A percentile compares a stretch with the other conserved stretches of the same genome.
Conservation (phyloP, 2,888 invertebrate species). For the Phengaris alcon region DNA sequence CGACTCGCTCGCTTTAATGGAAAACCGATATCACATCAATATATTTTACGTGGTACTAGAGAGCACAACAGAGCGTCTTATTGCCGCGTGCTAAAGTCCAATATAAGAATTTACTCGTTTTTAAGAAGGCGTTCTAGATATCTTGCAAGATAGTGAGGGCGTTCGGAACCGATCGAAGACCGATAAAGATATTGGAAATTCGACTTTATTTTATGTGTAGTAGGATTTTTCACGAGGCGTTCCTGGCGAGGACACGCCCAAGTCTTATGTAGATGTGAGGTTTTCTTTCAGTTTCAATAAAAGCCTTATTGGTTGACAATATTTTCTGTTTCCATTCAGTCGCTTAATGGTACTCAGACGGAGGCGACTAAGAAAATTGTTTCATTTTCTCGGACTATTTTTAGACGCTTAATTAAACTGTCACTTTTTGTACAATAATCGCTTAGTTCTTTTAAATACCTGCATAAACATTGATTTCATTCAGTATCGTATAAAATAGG, state of each 20-base stretch:
- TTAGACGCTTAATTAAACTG: slow-evolving; percentile 14
- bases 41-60: slow-evolving; percentile 62
- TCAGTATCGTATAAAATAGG: background rate
- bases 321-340: slow-evolving; percentile 25
- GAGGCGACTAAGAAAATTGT: slow-evolving; percentile 20
- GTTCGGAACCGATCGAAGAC: slow-evolving; percentile 74
- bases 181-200: slow-evolving; percentile 74
- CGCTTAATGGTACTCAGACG: slow-evolving; percentile 14
- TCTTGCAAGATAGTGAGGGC: slow-evolving; percentile 78
- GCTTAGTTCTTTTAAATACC: slow-evolving; percentile 12
- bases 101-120: slow-evolving; percentile 48
- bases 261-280: slow-evolving; percentile 64
- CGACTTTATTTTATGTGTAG: slow-evolving; percentile 65
- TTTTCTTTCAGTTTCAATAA: slow-evolving; percentile 53
- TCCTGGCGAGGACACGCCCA: slow-evolving; percentile 69
- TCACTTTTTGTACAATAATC: slow-evolving; percentile 2
- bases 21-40: slow-evolving; percentile 79
- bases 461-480: background rate
- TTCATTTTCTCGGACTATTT: slow-evolving; percentile 7
- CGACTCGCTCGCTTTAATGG: slow-evolving; percentile 59
- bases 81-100: slow-evolving; percentile 49
- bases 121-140: slow-evolving; percentile 78
- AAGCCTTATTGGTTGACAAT: slow-evolving; percentile 50
- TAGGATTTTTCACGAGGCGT: slow-evolving; percentile 68
- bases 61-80: slow-evolving; percentile 52